phyloP scores from a whole-genome alignment of 2,113 vertebrate species.

The Barbus barbus region DNA sequence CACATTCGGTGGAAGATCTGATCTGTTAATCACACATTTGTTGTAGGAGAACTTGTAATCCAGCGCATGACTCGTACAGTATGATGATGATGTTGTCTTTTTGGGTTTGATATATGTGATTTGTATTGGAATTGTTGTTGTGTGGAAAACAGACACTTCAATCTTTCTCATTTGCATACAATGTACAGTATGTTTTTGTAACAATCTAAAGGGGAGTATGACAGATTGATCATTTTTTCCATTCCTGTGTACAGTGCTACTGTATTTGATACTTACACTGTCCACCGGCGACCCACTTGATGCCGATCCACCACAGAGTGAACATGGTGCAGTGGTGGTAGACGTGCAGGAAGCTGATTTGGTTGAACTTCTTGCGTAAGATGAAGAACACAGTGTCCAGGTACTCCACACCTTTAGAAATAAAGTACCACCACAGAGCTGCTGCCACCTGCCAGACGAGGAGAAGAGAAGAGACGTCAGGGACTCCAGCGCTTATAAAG shows the following conservation, averaged over 20 bases:
- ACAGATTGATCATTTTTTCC: no score
- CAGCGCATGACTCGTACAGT: no score
- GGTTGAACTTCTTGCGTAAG: conserved; percentile 97
- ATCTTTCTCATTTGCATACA: not conserved
- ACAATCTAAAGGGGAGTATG: no score
- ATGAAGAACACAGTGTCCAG: conserved; percentile 99
- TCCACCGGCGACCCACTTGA: conserved; percentile 98
- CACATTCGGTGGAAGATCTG: not conserved
- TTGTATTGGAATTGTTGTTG: not conserved
- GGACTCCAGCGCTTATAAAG: no score
- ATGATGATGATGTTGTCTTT: not conserved
- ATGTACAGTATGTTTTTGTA: not conserved
- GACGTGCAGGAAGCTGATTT: conserved; percentile 77
- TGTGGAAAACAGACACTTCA: no score
- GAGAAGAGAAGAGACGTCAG: no score
- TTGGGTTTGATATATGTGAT: not conserved
- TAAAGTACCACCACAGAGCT: conserved; percentile 98
- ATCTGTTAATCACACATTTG: not conserved
- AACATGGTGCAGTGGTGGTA: conserved; percentile 93
- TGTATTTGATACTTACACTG: conserved; percentile 82
- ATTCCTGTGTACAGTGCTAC: no score
- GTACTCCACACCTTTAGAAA: conserved; percentile 97
- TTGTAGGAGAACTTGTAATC: not conserved
- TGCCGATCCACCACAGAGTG: conserved; percentile 99
- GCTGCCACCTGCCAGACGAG: conserved; percentile 87